phyloP scores from a whole-genome alignment of 30 jellyfish, hydroid and myxozoan genomes.

The Hydractinia echinata region DNA sequence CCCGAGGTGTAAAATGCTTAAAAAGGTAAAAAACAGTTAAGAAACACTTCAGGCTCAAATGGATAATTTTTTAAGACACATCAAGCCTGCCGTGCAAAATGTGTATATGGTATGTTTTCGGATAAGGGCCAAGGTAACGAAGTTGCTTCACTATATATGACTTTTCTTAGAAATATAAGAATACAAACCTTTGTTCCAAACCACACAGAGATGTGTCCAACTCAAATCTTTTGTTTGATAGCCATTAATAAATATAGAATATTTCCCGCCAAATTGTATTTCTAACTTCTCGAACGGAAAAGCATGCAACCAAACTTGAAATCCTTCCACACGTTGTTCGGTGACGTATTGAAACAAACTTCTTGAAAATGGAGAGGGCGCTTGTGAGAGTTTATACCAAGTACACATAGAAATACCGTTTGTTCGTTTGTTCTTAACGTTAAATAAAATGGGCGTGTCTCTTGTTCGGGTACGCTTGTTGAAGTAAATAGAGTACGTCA shows the following conservation, averaged over 20 bases:
- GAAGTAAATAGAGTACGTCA: not conserved
- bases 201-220: conserved; percentile 13
- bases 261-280: conserved; percentile 14
- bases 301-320: conserved; percentile 15
- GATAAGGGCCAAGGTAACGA: no score
- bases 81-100: no score
- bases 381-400: conserved; percentile 7
- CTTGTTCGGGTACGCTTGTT: conserved; percentile 9
- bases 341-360: conserved; percentile 7
- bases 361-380: conserved; percentile 11
- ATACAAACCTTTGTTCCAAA: conserved; percentile 7
- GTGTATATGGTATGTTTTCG: no score
- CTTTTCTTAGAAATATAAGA: not conserved
- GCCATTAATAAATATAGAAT: conserved; percentile 1
- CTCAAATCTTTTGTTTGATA: not conserved
- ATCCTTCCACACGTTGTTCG: conserved; percentile 9
- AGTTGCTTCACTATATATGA: no score
- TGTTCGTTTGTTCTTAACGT: not conserved
- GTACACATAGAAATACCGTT: conserved; percentile 9
- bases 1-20: no score
- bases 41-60: no score
- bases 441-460: not conserved
- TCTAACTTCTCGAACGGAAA: conserved; percentile 7
- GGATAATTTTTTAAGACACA: no score
- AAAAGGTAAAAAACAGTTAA: no score